A percentile compares a stretch with the other conserved stretches of the same genome.
Conservation (phyloP, 2,797 vertebrate genomes). For the Eulemur albifrons region DNA sequence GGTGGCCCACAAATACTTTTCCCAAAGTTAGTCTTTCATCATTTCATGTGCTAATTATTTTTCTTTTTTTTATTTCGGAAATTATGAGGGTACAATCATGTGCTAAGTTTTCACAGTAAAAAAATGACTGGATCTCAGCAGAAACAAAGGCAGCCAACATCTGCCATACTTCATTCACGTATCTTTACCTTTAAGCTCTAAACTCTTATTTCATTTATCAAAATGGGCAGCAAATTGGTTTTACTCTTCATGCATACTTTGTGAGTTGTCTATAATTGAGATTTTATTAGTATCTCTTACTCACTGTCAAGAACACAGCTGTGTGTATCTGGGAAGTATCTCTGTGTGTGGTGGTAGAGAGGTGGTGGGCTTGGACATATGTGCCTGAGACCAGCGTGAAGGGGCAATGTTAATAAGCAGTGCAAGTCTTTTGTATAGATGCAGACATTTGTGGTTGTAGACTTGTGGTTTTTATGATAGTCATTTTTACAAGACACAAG, state of each 20-base stretch:
- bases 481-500: background rate
- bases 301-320: background rate
- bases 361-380: background rate
- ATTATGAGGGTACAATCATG: no score
- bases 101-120: background rate
- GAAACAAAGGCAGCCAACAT: background rate
- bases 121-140: background rate
- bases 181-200: background rate
- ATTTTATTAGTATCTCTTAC: background rate
- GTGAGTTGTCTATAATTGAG: background rate
- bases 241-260: background rate
- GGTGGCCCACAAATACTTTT: background rate
- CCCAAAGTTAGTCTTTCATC: background rate
- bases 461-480: background rate
- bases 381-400: background rate
- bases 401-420: background rate
- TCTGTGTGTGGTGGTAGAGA: rapidly evolving
- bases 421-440: background rate
- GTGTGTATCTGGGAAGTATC: background rate
- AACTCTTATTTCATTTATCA: background rate
- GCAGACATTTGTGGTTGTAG: background rate
- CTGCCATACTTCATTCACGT: background rate
- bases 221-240: background rate
- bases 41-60: background rate
- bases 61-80: no score